These are phyloP conservation scores for Hippolais icterina DNA, from an alignment of 2,113 vertebrate species.

Conservation along the genomic window DNA sequence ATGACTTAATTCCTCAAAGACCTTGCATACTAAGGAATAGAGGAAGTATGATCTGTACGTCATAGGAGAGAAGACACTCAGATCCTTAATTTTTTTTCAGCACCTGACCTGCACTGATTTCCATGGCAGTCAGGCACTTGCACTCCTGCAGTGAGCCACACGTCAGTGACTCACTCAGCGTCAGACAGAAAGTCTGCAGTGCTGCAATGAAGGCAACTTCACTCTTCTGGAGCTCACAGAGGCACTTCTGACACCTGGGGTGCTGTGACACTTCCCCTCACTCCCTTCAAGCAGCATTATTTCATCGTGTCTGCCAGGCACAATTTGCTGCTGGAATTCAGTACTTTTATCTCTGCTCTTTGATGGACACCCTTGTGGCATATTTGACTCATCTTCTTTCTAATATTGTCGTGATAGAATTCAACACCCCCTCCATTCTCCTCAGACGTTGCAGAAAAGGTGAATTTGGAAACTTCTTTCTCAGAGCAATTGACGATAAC, in stretches of 20 bases:
- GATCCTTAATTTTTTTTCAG: neutral
- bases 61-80: neutral
- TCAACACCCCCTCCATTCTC: conserved; percentile 34
- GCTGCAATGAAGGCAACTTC: neutral
- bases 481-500: neutral
- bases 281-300: conserved; percentile 21
- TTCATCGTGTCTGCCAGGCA: neutral
- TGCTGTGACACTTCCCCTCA: neutral
- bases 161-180: conserved; percentile 34
- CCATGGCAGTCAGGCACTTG: conserved; percentile 36
- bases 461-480: conserved; percentile 18
- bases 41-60: neutral
- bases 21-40: neutral
- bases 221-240: conserved; percentile 23
- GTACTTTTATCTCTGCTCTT: conserved; percentile 32
- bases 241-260: conserved; percentile 2
- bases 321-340: conserved; percentile 38
- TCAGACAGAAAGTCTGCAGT: conserved; percentile 64
- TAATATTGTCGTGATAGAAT: conserved; percentile 1
- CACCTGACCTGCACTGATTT: conserved; percentile 12
- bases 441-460: neutral
- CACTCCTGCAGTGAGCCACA: conserved; percentile 40
- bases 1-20: neutral
- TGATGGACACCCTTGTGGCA: conserved; percentile 20
- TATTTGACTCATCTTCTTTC: conserved; percentile 33